A percentile compares a stretch with the other conserved stretches of the same genome.
Conservation (phyloP, 2,113 vertebrate species). For the Tragelaphus strepsiceros region DNA sequence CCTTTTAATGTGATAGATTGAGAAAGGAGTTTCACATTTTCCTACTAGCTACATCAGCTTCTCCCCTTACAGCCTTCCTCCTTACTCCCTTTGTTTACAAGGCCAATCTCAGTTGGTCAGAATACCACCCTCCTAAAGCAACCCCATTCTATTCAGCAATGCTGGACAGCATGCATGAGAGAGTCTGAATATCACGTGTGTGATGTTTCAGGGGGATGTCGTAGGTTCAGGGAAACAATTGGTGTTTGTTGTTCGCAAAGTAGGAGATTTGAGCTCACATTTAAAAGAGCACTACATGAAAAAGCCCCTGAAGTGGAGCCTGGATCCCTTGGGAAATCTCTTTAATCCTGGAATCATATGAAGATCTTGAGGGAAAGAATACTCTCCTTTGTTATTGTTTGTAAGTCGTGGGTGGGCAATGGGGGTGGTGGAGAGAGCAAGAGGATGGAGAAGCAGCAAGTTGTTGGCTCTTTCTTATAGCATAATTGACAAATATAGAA, state of each 20-base stretch:
- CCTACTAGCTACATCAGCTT: not conserved
- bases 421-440: not conserved
- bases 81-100: not conserved
- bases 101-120: not conserved
- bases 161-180: not conserved
- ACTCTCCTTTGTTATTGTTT: not conserved
- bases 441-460: not conserved
- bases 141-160: not conserved
- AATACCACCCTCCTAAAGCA: not conserved
- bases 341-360: constrained; percentile 17
- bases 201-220: not conserved
- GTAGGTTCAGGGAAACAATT: not conserved
- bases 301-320: not conserved
- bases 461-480: not conserved
- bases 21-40: constrained; percentile 31
- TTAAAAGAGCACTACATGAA: not conserved
- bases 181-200: not conserved
- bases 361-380: not conserved
- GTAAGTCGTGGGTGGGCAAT: not conserved
- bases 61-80: constrained; percentile 14
- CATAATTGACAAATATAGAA: not conserved
- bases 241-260: not conserved
- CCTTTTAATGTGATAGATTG: not conserved
- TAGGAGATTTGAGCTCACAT: not conserved
- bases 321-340: not conserved